Percentiles rank a stretch among this genome's conserved stretches.
These are phyloP conservation scores for Melieria omissa DNA, from an alignment of 2,888 invertebrate species.

Conservation along the genomic window DNA sequence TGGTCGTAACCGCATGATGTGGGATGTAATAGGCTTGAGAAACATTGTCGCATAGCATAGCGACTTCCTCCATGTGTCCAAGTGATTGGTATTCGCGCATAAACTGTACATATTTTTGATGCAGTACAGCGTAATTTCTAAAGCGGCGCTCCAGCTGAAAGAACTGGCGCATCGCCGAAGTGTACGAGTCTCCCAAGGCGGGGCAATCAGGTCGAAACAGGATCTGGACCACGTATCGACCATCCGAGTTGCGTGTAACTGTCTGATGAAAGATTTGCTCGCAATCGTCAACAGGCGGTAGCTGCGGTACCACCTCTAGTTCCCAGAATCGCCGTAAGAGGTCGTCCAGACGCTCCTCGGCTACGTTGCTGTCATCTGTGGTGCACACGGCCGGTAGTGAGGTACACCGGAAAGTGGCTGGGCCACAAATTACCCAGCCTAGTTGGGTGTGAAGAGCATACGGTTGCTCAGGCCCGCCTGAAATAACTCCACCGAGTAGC, in stretches of 20 bases:
- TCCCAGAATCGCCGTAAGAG: constrained; percentile 36
- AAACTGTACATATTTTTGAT: constrained; percentile 9
- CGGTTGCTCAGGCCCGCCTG: constrained; percentile 28
- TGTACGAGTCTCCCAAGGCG: constrained; percentile 21
- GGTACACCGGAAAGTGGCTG: constrained; percentile 15
- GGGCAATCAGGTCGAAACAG: constrained; percentile 20
- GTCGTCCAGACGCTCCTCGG: constrained; percentile 24
- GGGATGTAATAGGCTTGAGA: constrained; percentile 30
- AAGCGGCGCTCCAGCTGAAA: constrained; percentile 26
- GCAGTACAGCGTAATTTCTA: neutral
- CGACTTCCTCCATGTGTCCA: constrained; percentile 14
- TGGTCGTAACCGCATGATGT: constrained; percentile 23
- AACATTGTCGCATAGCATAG: constrained; percentile 5
- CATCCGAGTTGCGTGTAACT: constrained; percentile 21
- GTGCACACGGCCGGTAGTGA: constrained; percentile 2
- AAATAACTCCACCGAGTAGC: constrained; percentile 16
- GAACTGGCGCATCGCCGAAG: constrained; percentile 18
- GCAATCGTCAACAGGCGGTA: constrained; percentile 13
- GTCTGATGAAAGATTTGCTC: constrained; percentile 21
- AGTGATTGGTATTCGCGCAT: constrained; percentile 6
- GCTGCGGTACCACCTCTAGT: constrained; percentile 26
- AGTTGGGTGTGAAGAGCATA: constrained; percentile 26
- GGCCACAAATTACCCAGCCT: constrained; percentile 38
- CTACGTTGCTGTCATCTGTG: neutral
- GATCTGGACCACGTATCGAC: constrained; percentile 32